Evolutionary conservation across 2,113 vertebrate species (phyloP).

Genomic region (Donacobius atricapilla): DNA sequence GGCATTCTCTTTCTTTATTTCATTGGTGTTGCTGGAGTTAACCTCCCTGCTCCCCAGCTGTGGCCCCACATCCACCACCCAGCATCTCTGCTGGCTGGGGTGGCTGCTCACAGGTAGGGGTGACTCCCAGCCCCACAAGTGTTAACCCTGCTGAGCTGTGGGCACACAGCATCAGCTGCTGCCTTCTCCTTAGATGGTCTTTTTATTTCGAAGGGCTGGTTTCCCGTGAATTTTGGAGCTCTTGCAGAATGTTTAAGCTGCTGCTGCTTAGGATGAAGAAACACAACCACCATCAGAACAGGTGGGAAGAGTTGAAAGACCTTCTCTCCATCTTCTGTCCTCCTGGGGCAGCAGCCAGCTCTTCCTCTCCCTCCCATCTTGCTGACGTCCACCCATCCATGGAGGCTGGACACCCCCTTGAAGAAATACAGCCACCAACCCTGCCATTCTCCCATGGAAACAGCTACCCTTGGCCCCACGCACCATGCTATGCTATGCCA

Average conservation of each 20-base stretch:
- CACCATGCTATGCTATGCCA: neutral
- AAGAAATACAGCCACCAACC: neutral
- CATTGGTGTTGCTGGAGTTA: neutral
- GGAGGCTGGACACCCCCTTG: neutral
- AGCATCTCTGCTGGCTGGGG: fast-evolving
- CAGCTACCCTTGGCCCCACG: neutral
- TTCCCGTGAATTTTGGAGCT: neutral
- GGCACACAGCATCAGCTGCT: fast-evolving
- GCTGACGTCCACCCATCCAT: neutral
- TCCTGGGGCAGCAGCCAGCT: neutral
- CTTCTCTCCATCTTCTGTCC: neutral
- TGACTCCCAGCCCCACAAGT: neutral
- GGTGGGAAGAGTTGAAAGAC: neutral
- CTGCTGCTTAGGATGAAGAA: neutral
- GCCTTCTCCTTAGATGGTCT: neutral
- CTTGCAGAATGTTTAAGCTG: neutral
- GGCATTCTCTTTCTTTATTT: neutral
- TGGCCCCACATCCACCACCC: neutral
- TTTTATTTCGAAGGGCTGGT: neutral
- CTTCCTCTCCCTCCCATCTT: neutral
- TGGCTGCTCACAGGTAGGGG: neutral
- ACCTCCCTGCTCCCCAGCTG: neutral
- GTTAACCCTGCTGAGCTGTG: fast-evolving
- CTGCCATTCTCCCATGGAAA: neutral
- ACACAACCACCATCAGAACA: neutral